These are phyloP conservation scores for Eumaeus atala DNA, from an alignment of 1,140 invertebrate species.

Conservation along the genomic window DNA sequence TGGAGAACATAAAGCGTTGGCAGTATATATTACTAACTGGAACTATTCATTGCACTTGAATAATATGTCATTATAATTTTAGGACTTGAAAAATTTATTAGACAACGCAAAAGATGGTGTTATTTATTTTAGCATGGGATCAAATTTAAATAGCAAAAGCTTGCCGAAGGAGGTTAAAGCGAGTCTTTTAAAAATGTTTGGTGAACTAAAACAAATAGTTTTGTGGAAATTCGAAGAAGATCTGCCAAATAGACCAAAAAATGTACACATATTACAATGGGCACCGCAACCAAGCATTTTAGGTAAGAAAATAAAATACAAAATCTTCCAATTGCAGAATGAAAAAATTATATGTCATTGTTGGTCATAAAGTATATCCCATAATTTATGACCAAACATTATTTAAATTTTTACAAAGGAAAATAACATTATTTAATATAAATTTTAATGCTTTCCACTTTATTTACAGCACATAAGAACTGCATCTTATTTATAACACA, in stretches of 20 bases:
- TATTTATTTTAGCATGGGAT: constrained; percentile 28
- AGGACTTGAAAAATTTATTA: constrained; percentile 20
- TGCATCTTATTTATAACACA: no score
- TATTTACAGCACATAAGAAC: no score
- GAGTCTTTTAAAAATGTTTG: constrained; percentile 15
- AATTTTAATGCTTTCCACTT: no score
- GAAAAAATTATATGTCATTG: no score
- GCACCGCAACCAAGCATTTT: constrained; percentile 33
- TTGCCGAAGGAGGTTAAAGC: constrained; percentile 17
- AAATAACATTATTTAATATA: no score
- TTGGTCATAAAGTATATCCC: no score
- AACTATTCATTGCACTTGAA: no score
- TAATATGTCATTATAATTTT: neutral
- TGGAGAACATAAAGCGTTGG: no score
- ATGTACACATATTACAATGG: constrained; percentile 32
- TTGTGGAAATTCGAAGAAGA: constrained; percentile 32
- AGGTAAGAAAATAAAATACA: constrained; percentile 16
- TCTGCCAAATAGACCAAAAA: constrained; percentile 20
- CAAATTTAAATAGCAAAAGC: constrained; percentile 20
- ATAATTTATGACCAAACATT: no score
- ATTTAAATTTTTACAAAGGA: no score
- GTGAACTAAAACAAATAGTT: constrained; percentile 26
- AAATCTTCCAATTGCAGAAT: no score
- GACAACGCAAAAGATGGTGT: constrained; percentile 18
- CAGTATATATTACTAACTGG: no score